phyloP scores from a whole-genome alignment of 1,140 invertebrate species.

The Ylistrum balloti region DNA sequence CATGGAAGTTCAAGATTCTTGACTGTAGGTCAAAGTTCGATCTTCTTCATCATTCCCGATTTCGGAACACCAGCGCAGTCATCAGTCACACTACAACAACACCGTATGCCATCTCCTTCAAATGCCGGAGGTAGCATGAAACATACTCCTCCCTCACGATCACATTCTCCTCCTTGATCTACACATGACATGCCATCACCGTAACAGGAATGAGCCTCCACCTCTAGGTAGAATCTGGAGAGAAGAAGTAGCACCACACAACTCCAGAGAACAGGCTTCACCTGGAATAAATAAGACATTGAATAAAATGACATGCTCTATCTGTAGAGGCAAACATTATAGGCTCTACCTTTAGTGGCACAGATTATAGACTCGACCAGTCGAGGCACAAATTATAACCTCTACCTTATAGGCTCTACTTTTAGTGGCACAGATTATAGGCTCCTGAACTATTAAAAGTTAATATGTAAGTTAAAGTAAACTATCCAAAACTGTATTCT shows the following conservation, averaged over 20 bases:
- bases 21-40: neutral
- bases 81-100: neutral
- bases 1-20: too few species aligned
- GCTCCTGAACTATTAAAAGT: too few species aligned
- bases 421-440: too few species aligned
- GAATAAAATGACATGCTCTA: too few species aligned
- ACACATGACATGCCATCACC: neutral
- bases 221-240: neutral
- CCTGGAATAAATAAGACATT: neutral
- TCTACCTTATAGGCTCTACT: too few species aligned
- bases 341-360: too few species aligned
- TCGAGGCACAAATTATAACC: too few species aligned
- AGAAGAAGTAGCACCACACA: slow-evolving; percentile 8
- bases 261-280: neutral
- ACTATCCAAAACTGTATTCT: too few species aligned
- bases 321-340: too few species aligned
- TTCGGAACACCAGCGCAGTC: neutral
- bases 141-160: slow-evolving; percentile 13
- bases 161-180: neutral
- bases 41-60: neutral
- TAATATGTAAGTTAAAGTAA: too few species aligned
- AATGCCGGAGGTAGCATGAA: neutral
- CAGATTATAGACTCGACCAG: too few species aligned
- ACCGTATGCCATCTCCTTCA: neutral
- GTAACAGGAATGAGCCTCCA: neutral